Conservation (phyloP, 2,797 vertebrate genomes). For the Somateria mollissima region DNA sequence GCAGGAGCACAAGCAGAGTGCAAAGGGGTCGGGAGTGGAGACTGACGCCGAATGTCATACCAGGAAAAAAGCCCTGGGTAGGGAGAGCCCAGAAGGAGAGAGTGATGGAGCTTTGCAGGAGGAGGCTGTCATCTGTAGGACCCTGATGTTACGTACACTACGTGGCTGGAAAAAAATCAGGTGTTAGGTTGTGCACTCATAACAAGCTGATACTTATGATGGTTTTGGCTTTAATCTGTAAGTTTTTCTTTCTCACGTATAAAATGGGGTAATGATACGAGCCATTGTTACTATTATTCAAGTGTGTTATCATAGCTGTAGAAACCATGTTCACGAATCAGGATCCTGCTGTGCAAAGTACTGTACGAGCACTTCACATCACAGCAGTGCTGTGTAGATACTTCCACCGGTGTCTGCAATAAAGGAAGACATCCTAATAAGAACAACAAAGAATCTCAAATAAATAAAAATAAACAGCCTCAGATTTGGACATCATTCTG, state of each 20-base stretch:
- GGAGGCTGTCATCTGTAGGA: not conserved
- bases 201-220: not conserved
- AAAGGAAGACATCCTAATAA: not conserved
- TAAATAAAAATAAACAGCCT: not conserved
- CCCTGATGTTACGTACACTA: accelerated
- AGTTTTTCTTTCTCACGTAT: not conserved
- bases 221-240: not conserved
- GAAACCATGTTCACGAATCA: not conserved
- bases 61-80: not conserved
- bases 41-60: not conserved
- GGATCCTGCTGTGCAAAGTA: constrained; percentile 6
- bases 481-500: not conserved
- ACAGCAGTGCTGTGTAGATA: constrained; percentile 17
- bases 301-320: constrained; percentile 32
- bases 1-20: not conserved
- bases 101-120: not conserved
- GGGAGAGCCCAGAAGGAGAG: not conserved
- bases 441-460: not conserved
- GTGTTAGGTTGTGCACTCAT: not conserved
- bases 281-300: not conserved
- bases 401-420: not conserved
- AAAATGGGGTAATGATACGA: not conserved
- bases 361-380: constrained; percentile 7
- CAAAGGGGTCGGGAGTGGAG: not conserved
- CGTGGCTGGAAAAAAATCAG: not conserved